Percentiles rank a stretch among this genome's conserved stretches.
Conservation (phyloP, 64 coral and sea anemone species). For the Montipora cactus region DNA sequence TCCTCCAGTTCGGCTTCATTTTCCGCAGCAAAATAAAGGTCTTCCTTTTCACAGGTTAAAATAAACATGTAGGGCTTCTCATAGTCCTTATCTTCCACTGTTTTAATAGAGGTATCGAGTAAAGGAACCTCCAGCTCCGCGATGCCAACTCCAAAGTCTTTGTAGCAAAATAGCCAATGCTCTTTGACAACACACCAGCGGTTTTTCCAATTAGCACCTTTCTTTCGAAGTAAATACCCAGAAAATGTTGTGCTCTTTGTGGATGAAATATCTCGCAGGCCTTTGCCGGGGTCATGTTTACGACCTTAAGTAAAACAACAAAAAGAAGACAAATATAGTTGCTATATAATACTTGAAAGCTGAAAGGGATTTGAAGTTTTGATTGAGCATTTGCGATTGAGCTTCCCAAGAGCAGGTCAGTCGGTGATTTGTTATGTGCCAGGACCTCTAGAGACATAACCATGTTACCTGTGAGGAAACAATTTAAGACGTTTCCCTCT, state of each 20-base stretch:
- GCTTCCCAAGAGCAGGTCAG: no score
- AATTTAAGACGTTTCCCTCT: no score
- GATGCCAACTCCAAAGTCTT: constrained; percentile 76
- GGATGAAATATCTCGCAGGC: constrained; percentile 9
- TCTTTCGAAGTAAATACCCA: constrained; percentile 88
- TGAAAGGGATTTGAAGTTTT: no score
- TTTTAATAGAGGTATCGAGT: constrained; percentile 50
- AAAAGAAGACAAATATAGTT: background rate
- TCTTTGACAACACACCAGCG: constrained; percentile 95
- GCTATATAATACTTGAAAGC: no score
- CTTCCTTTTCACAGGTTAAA: constrained; percentile 66
- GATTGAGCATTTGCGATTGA: no score
- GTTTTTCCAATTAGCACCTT: constrained; percentile 83
- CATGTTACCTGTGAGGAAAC: no score
- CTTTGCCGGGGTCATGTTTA: constrained; percentile 56
- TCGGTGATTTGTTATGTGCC: no score
- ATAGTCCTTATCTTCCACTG: constrained; percentile 36
- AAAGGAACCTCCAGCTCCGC: constrained; percentile 82
- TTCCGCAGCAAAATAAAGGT: constrained; percentile 72
- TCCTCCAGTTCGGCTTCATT: constrained; percentile 92
- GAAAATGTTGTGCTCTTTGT: constrained; percentile 78
- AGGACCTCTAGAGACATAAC: no score
- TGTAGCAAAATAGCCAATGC: constrained; percentile 75
- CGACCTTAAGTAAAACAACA: constrained; percentile 49
- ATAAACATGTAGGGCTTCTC: constrained; percentile 74